Evolutionary conservation across 1,140 invertebrate genomes (phyloP), one percentile per base, ranked within the genome.

Genomic region (Trichomalopsis sarcophagae): DNA sequence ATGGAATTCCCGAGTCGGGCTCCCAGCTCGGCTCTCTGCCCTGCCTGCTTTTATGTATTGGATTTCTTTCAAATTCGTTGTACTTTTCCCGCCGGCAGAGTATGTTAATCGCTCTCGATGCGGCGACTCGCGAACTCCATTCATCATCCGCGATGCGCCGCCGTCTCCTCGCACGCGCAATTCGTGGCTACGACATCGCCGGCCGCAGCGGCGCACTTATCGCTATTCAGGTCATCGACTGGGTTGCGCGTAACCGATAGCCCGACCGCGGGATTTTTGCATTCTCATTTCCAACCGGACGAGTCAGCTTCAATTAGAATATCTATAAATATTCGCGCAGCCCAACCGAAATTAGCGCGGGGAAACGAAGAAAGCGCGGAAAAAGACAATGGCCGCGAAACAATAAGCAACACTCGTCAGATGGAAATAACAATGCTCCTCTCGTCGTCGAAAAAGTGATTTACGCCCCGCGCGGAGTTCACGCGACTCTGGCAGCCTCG

Each of bases 51-150:
- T 92, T 93, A 92, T 81, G 76, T 92, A 93, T 92, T 93, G 90
- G 90, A 92, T 92, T 93, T 93, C 90, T 93, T 93, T 93, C 91
- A 92, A 93, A 92, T 93, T 93, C 91, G 92, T 93, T 92, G 82
- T 86, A 93, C 90, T 93, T 92, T 93, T 92, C 92, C 92, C 91
- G 74, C 91, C 89, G 27, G 27, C 27, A 27, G 27, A 90, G 90
- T 93, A 92, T 93, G 92, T 93, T 93, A 93, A 93, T 93, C 92
- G 92, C 91, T 85, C 86, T 89, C 91, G 92, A 92, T 92, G 92
- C 91, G 91, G 92, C 91, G 91, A 89, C 91, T 91, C 91, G 50
- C 90, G 90, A 87, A 91, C 89, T 92, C 92, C 92, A 93, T 93
- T 93, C 93, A 93, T 93, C 92, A 93, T 92, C 91, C 83, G 84